Evolutionary conservation across 1,140 invertebrate species (phyloP).

Genomic region (Andrena cerasifolii): DNA sequence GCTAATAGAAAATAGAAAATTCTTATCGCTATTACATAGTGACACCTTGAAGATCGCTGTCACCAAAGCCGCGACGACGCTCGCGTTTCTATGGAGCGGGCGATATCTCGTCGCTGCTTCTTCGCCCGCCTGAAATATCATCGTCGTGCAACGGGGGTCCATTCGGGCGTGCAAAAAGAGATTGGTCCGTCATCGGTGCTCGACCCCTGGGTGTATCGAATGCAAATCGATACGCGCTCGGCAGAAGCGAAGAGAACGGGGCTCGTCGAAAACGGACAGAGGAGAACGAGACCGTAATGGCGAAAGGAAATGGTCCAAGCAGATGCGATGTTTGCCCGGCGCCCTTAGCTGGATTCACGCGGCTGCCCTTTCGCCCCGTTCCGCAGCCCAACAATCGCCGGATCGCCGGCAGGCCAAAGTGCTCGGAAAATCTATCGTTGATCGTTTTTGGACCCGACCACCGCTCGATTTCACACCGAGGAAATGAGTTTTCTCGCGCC

Average conservation of each 20-base stretch:
- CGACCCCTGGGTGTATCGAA: constrained; percentile 21
- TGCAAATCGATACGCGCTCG: constrained; percentile 51
- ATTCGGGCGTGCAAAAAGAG: constrained; percentile 32
- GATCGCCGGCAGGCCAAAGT: constrained; percentile 45
- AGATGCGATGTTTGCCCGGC: constrained; percentile 42
- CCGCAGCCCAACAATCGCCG: not conserved
- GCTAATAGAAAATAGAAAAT: no score
- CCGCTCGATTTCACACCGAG: constrained; percentile 69
- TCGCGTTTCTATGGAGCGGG: not conserved
- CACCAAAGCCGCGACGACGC: no score
- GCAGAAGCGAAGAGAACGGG: constrained; percentile 12
- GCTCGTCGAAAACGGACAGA: not conserved
- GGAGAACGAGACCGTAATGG: constrained; percentile 46
- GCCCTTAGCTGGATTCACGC: constrained; percentile 30
- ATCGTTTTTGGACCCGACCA: constrained; percentile 66
- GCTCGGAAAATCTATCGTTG: constrained; percentile 66
- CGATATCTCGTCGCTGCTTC: not conserved
- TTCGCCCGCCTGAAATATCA: constrained; percentile 36
- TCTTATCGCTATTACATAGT: no score
- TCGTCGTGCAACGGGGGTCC: constrained; percentile 24
- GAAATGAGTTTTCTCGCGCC: constrained; percentile 69
- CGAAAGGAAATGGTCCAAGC: constrained; percentile 51
- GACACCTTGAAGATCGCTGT: constrained; percentile 17
- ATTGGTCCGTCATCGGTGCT: constrained; percentile 19
- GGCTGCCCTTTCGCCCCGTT: constrained; percentile 3